Conservation (phyloP, 2,113 vertebrate genomes). For the Indicator maculatus region DNA sequence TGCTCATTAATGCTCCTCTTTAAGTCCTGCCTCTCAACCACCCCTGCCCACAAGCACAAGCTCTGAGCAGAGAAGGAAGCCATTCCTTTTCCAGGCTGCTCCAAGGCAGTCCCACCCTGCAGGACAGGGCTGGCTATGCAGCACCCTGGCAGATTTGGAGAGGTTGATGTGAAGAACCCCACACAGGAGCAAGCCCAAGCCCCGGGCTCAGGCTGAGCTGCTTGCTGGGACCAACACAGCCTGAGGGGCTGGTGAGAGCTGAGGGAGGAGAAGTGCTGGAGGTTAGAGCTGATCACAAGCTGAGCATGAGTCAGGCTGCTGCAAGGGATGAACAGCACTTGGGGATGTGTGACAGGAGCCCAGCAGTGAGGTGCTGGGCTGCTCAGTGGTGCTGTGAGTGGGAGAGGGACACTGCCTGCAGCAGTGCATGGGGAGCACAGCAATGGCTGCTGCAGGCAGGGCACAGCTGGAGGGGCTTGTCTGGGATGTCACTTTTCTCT, state of each 20-base stretch:
- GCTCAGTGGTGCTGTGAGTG: fast-evolving
- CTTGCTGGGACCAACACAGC: fast-evolving
- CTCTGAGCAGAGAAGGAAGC: background rate
- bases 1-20: background rate
- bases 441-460: background rate
- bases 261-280: background rate
- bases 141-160: fast-evolving
- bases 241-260: background rate
- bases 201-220: background rate
- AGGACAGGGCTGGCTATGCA: background rate
- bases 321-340: fast-evolving
- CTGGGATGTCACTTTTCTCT: background rate
- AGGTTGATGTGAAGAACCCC: background rate
- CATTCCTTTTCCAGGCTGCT: background rate
- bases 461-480: fast-evolving
- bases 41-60: too few relatives aligned
- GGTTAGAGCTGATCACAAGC: background rate
- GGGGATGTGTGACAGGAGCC: background rate
- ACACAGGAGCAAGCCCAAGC: background rate
- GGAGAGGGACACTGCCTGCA: background rate
- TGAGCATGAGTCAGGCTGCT: background rate
- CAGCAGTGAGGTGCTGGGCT: background rate
- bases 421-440: fast-evolving
- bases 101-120: background rate
- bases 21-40: background rate